Percentiles rank a stretch among this genome's conserved stretches.
Conservation (phyloP, 2,113 vertebrate species). For the Daubentonia madagascariensis region DNA sequence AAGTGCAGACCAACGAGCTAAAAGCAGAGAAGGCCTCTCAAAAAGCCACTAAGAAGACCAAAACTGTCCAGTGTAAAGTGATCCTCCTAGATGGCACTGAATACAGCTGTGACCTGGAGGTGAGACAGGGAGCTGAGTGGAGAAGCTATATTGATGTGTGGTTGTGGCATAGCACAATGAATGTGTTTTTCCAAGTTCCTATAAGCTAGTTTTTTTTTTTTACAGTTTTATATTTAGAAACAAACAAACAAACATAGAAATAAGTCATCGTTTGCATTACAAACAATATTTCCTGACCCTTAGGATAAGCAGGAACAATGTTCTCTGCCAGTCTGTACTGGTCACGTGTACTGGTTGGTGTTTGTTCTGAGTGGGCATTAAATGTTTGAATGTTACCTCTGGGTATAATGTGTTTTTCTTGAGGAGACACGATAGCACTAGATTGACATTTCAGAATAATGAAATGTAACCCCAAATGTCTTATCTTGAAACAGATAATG, state of each 20-base stretch:
- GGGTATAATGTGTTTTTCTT: not conserved
- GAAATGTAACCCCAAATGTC: not conserved
- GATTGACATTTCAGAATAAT: not conserved
- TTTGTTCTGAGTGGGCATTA: not conserved
- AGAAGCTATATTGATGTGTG: not conserved
- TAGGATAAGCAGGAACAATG: accelerated
- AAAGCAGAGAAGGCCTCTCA: slow-evolving; percentile 81
- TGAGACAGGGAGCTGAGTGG: slow-evolving; percentile 73
- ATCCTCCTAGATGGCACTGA: slow-evolving; percentile 91
- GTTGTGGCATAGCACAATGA: not conserved
- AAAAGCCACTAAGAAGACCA: slow-evolving; percentile 92
- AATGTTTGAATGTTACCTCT: not conserved
- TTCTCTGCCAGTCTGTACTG: not conserved
- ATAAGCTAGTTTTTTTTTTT: not conserved
- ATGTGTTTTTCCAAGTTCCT: not conserved
- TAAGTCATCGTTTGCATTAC: not conserved
- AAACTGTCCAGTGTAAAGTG: slow-evolving; percentile 92
- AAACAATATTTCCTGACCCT: not conserved
- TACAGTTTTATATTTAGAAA: not conserved
- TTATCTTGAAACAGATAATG: not conserved
- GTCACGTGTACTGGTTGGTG: not conserved
- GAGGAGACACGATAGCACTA: not conserved
- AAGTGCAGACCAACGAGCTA: slow-evolving; percentile 82
- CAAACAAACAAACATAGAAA: not conserved
- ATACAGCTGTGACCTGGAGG: slow-evolving; percentile 95